These are phyloP conservation scores for Yponomeuta plumbellus DNA, from an alignment of 2,888 invertebrate species.

Conservation along the genomic window DNA sequence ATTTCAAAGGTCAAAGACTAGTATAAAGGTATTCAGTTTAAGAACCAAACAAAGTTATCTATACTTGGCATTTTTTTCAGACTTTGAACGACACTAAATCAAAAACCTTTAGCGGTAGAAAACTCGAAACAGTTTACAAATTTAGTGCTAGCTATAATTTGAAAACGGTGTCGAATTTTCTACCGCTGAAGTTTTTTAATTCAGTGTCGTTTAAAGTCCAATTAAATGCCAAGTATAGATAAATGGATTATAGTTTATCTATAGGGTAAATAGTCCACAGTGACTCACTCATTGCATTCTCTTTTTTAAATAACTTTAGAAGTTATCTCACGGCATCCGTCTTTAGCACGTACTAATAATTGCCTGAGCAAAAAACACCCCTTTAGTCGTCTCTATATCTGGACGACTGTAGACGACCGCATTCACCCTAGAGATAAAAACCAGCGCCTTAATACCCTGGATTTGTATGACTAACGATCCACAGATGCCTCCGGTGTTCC, in stretches of 20 bases:
- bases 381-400: conserved; percentile 27
- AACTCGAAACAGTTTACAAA: too few species aligned
- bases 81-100: too few species aligned
- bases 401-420: conserved; percentile 31
- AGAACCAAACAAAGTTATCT: too few species aligned
- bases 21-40: not conserved
- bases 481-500: conserved; percentile 50
- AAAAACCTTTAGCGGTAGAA: too few species aligned
- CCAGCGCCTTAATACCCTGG: conserved; percentile 35
- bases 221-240: too few species aligned
- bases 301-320: conserved; percentile 26
- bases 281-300: not conserved
- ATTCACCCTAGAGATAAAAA: conserved; percentile 33
- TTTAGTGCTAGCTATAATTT: too few species aligned
- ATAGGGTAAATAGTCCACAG: not conserved
- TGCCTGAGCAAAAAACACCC: conserved; percentile 41
- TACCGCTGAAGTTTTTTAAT: too few species aligned
- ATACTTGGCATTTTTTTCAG: too few species aligned
- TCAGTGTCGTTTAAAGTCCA: too few species aligned
- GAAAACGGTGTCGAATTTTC: too few species aligned
- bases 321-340: conserved; percentile 25
- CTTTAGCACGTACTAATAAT: conserved; percentile 45
- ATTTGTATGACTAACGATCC: conserved; percentile 59
- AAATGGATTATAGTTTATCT: too few species aligned
- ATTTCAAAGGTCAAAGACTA: not conserved